These are phyloP conservation scores for Harpalus rufipes DNA, from an alignment of 2,888 invertebrate species.

Conservation along the genomic window DNA sequence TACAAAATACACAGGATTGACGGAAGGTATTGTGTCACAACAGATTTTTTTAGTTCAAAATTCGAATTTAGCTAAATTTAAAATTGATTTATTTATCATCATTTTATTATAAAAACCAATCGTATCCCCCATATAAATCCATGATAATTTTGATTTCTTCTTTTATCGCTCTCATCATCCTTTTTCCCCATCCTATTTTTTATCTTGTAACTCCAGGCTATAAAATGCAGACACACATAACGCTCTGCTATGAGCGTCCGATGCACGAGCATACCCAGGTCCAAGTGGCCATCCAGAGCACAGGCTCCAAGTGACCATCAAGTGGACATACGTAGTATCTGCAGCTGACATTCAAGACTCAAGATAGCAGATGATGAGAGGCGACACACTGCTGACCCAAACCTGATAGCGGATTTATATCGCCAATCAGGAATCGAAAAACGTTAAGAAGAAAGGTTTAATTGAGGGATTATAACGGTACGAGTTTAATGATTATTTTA, in stretches of 20 bases:
- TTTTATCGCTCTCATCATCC: not conserved
- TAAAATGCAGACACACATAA: slow-evolving; percentile 43
- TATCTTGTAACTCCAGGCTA: not conserved
- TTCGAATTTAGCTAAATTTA: no score
- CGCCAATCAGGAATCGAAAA: no score
- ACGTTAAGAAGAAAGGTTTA: no score
- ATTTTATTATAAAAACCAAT: no score
- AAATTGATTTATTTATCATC: no score
- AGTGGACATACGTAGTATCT: slow-evolving; percentile 18
- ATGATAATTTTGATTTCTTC: no score
- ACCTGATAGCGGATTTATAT: not conserved
- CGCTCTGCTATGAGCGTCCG: not conserved
- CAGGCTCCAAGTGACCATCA: slow-evolving; percentile 9
- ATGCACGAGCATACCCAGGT: not conserved
- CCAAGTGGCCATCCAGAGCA: slow-evolving; percentile 3
- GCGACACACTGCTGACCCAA: not conserved
- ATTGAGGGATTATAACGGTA: no score
- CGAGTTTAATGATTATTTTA: no score
- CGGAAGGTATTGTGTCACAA: no score
- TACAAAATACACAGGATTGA: no score
- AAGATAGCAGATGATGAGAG: slow-evolving; percentile 30
- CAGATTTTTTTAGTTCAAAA: no score
- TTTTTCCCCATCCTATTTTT: not conserved
- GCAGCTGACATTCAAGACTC: slow-evolving; percentile 27
- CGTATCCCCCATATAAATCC: no score